Percentiles rank a stretch among this genome's conserved stretches.
Conservation (phyloP, 2,113 vertebrate genomes). For the Megaleporinus macrocephalus region DNA sequence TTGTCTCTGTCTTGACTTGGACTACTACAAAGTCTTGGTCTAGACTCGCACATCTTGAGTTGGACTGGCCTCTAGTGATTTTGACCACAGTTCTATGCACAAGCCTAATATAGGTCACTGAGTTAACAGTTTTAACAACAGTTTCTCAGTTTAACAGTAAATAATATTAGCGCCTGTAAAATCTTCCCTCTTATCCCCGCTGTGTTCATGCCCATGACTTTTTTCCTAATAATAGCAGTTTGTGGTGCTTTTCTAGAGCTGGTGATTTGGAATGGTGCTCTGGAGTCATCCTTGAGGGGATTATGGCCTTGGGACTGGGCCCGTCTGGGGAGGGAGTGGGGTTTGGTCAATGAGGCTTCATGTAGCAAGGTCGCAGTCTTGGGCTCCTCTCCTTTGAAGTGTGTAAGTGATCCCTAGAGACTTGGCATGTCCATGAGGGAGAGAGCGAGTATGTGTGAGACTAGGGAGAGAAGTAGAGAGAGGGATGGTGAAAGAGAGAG, state of each 20-base stretch:
- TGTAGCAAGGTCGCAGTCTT: constrained; percentile 67
- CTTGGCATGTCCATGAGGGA: constrained; percentile 48
- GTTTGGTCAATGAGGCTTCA: constrained; percentile 73
- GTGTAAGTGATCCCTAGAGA: constrained; percentile 75
- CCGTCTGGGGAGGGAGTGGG: constrained; percentile 59
- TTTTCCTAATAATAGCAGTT: neutral
- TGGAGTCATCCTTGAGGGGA: constrained; percentile 57
- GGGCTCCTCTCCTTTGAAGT: constrained; percentile 69
- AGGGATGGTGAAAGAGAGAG: constrained; percentile 43
- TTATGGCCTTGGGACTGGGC: constrained; percentile 60
- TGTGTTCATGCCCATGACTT: neutral
- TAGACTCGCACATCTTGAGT: too few species aligned
- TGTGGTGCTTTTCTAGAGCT: constrained; percentile 32
- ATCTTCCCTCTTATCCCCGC: neutral
- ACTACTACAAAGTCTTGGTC: too few species aligned
- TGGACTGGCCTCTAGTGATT: too few species aligned
- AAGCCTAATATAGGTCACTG: too few species aligned
- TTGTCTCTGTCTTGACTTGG: too few species aligned
- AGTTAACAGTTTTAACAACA: too few species aligned
- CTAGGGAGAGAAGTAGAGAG: constrained; percentile 54
- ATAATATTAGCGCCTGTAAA: too few species aligned
- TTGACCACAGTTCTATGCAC: too few species aligned
- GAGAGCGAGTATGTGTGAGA: constrained; percentile 55
- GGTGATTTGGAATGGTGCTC: constrained; percentile 2
- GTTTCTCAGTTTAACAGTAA: too few species aligned